Conservation (phyloP, 2,113 vertebrate genomes). For the Ia io region DNA sequence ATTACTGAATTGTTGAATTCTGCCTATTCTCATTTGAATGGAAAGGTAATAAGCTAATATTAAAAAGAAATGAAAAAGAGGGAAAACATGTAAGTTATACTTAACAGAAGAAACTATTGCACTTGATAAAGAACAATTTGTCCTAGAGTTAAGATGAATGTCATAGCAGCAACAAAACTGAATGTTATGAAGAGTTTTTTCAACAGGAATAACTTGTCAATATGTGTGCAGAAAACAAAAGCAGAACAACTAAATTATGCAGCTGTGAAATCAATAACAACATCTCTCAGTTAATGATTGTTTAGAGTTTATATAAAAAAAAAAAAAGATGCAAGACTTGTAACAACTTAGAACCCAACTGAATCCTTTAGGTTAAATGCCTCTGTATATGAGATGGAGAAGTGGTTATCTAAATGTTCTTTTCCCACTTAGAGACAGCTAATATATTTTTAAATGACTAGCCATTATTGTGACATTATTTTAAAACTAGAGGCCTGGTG, state of each 20-base stretch:
- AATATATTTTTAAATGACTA: background rate
- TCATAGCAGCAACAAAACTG: background rate
- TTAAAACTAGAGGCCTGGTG: background rate
- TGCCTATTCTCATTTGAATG: background rate
- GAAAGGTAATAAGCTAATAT: background rate
- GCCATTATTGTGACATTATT: background rate
- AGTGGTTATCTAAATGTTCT: fast-evolving
- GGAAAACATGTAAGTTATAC: background rate
- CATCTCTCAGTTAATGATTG: background rate
- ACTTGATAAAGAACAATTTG: background rate
- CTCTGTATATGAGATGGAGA: background rate
- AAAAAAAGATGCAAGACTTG: background rate
- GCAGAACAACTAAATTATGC: background rate
- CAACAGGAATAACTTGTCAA: background rate
- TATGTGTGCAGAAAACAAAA: background rate
- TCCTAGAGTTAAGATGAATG: background rate
- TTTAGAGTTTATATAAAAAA: background rate
- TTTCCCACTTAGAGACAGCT: background rate
- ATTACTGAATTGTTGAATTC: background rate
- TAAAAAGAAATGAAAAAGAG: background rate
- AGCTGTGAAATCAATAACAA: background rate
- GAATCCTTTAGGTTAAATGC: background rate
- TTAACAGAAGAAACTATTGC: background rate
- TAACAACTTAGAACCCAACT: background rate
- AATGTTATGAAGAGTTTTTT: background rate